Conservation (phyloP, 2,797 vertebrate genomes). For the Gila robusta region DNA sequence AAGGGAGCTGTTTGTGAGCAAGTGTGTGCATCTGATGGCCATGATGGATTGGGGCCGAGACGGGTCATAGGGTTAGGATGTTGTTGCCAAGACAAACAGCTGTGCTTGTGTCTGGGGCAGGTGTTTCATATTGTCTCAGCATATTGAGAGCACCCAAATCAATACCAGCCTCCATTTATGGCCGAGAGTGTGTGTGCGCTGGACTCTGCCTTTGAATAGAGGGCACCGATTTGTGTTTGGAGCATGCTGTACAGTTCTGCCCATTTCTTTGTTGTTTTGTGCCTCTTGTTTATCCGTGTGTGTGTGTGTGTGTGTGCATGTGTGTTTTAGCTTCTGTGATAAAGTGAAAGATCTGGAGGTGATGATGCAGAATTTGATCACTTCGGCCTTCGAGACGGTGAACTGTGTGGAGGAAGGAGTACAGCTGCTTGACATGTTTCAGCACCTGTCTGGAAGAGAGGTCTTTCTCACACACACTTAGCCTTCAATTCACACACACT, state of each 20-base stretch:
- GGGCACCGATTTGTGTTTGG: constrained; percentile 36
- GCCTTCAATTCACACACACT: constrained; percentile 25
- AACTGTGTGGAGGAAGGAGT: constrained; percentile 82
- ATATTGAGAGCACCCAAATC: constrained; percentile 78
- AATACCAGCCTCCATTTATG: constrained; percentile 65
- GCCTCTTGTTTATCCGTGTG: constrained; percentile 26
- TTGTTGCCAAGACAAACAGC: constrained; percentile 80
- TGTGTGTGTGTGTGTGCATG: constrained; percentile 51
- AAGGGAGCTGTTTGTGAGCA: constrained; percentile 15
- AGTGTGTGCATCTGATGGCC: constrained; percentile 53
- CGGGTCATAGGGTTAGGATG: constrained; percentile 74
- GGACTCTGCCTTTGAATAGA: constrained; percentile 35
- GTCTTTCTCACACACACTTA: constrained; percentile 68
- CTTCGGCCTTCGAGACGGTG: constrained; percentile 79
- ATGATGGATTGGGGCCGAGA: constrained; percentile 79
- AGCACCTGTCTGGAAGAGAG: constrained; percentile 81
- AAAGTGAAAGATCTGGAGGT: constrained; percentile 78
- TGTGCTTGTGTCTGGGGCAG: constrained; percentile 75
- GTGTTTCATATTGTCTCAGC: constrained; percentile 75
- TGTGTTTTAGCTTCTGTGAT: constrained; percentile 78
- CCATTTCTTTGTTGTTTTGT: constrained; percentile 35
- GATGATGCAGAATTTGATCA: constrained; percentile 85
- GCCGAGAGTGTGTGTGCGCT: constrained; percentile 44
- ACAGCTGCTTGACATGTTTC: constrained; percentile 83
- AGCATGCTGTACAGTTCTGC: constrained; percentile 9